These are phyloP conservation scores for Hyperopisus bebe DNA, from an alignment of 2,113 vertebrate genomes.

Conservation along the genomic window DNA sequence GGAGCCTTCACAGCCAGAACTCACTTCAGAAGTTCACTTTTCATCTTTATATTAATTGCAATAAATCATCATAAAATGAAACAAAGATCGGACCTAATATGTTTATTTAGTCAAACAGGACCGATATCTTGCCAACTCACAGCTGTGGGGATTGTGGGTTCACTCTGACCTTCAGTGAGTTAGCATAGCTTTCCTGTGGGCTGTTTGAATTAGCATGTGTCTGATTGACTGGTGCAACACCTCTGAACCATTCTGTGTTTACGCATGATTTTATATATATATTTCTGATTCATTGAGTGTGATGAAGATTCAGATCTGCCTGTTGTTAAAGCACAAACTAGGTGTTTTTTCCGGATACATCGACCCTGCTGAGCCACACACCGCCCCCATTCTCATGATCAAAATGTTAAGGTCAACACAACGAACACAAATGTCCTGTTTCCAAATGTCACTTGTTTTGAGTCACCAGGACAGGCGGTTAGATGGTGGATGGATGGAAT, in stretches of 20 bases:
- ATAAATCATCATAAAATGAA: not conserved
- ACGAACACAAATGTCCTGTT: not conserved
- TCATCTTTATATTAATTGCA: not conserved
- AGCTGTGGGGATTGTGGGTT: not conserved
- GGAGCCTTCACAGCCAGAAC: not conserved
- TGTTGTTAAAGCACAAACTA: not conserved
- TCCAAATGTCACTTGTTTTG: not conserved
- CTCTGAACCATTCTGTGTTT: not conserved
- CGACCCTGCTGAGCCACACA: not conserved
- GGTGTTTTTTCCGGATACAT: not conserved
- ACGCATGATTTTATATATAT: not conserved
- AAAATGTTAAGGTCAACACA: not conserved
- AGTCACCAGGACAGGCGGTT: not conserved
- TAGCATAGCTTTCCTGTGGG: not conserved
- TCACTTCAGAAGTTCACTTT: not conserved
- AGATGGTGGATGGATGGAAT: not conserved
- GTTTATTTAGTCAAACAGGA: not conserved
- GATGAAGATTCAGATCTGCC: not conserved
- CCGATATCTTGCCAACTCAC: not conserved
- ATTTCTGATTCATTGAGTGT: not conserved
- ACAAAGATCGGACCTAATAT: not conserved
- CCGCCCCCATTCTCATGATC: not conserved
- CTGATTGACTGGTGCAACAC: not conserved
- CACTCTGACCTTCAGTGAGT: not conserved
- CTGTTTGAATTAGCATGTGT: not conserved